Evolutionary conservation across 2,888 invertebrate genomes (phyloP), one percentile per base, ranked within the genome.

Genomic region (Tenodera sinensis): DNA sequence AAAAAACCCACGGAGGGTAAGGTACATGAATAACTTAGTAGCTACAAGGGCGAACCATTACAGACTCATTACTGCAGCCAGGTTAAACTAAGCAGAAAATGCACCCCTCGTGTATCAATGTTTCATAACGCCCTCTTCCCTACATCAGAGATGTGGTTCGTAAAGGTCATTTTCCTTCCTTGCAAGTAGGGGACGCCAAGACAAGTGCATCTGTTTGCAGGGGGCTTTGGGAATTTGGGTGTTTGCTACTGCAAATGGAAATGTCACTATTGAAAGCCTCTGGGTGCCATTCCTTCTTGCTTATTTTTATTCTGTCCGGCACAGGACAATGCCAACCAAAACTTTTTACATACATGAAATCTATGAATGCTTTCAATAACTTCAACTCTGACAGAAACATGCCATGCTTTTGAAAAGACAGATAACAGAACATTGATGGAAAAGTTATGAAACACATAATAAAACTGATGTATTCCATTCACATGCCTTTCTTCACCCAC

Each of bases 11-110:
- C 28, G 34, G 4, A n/a, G 82, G 34, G 83, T 71, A 71, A 71
- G 87, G 42, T 87, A 83, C 88, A 90, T 90, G 89, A 90, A 90
- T 90, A 90, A 86, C 83, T 88, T 88, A 90, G 71, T 34, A 88
- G 86, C 47, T 88, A 87, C 84, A 83, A 86, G 34, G 89, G 88
- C 83, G 89, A 85, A 88, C 89, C 88, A 90, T 90, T 90, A 90
- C 89, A 87, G 89, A 71, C 89, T 88, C 89, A 88, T 90, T 90
- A 90, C 89, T 71, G 88, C 42, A 83, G 83, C 89, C 34, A 28
- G 81, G 89, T 87, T 87, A 86, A 87, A 89, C 89, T 83, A 87
- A 87, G 87, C 89, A 83, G 89, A 87, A 83, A 84, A 89, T 87
- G 87, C 83, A 87, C 25, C 83, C 20, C 83, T 84, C 12, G n/a